Evolutionary conservation across 2,113 vertebrate species (phyloP).

Genomic region (Xenopus borealis): DNA sequence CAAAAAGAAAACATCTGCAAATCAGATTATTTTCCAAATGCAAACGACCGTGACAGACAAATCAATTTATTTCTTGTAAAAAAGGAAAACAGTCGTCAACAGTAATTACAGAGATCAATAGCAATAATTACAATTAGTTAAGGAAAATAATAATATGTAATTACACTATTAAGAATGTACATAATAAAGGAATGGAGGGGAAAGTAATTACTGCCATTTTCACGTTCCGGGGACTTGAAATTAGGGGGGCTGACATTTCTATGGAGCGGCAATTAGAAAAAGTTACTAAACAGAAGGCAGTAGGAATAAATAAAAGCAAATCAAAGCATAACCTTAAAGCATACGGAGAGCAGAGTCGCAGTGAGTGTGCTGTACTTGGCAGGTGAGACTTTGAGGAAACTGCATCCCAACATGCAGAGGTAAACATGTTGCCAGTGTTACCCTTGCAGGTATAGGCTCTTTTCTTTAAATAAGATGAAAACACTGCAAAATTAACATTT

Average conservation of each 20-base stretch:
- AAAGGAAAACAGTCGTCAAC: background rate
- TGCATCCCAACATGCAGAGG: too few relatives aligned
- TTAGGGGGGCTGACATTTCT: background rate
- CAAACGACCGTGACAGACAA: background rate
- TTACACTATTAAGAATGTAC: constrained; percentile 24
- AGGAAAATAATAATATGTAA: constrained; percentile 17
- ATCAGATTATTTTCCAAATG: background rate
- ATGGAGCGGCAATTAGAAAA: constrained; percentile 1
- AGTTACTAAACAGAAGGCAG: background rate
- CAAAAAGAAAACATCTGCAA: background rate
- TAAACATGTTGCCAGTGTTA: too few relatives aligned
- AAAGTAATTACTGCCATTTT: constrained; percentile 20
- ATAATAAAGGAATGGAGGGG: constrained; percentile 1
- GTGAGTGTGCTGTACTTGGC: too few relatives aligned
- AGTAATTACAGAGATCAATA: constrained; percentile 16
- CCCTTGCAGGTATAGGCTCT: too few relatives aligned
- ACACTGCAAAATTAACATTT: background rate
- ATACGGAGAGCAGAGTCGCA: too few relatives aligned
- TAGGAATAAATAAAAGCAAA: background rate
- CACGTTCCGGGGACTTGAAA: too few relatives aligned
- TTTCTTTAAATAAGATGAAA: too few relatives aligned
- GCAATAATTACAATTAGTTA: constrained; percentile 34
- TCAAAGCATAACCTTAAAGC: background rate
- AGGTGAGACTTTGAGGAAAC: too few relatives aligned
- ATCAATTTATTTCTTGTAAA: background rate